Conservation (phyloP, 2,888 invertebrate species). For the Linnaemya tessellans region DNA sequence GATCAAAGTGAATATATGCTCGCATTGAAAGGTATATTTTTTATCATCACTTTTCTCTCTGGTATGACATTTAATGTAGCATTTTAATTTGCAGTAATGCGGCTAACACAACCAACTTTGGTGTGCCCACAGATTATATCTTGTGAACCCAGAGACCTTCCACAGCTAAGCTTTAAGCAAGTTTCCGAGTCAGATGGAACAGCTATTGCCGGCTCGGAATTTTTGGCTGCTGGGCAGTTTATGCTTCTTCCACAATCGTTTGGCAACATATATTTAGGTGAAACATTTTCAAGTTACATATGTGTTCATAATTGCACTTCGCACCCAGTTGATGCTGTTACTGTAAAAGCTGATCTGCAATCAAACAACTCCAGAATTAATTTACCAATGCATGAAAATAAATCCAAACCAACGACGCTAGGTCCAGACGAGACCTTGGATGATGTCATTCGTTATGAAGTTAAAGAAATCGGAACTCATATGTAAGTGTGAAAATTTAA, state of each 20-base stretch:
- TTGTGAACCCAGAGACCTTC: constrained; percentile 93
- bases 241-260: constrained; percentile 97
- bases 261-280: constrained; percentile 97
- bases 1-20: constrained; percentile 81
- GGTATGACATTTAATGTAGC: background rate
- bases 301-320: constrained; percentile 98
- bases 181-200: constrained; percentile 92
- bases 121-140: constrained; percentile 92
- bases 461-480: constrained; percentile 99
- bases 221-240: constrained; percentile 91
- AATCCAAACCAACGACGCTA: constrained; percentile 85
- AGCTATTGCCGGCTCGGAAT: constrained; percentile 91
- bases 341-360: constrained; percentile 93
- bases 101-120: constrained; percentile 95
- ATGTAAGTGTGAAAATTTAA: constrained; percentile 86
- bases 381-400: constrained; percentile 89
- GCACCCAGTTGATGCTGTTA: constrained; percentile 86
- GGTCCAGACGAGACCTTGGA: constrained; percentile 94
- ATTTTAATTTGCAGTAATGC: constrained; percentile 88
- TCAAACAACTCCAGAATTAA: constrained; percentile 94
- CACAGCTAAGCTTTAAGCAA: constrained; percentile 89
- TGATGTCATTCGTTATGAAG: constrained; percentile 98
- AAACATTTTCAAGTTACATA: constrained; percentile 98
- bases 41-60: background rate
- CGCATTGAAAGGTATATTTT: constrained; percentile 81